A percentile compares a stretch with the other conserved stretches of the same genome.
Conservation (phyloP, 2,113 vertebrate species). For the Nesoenas mayeri region DNA sequence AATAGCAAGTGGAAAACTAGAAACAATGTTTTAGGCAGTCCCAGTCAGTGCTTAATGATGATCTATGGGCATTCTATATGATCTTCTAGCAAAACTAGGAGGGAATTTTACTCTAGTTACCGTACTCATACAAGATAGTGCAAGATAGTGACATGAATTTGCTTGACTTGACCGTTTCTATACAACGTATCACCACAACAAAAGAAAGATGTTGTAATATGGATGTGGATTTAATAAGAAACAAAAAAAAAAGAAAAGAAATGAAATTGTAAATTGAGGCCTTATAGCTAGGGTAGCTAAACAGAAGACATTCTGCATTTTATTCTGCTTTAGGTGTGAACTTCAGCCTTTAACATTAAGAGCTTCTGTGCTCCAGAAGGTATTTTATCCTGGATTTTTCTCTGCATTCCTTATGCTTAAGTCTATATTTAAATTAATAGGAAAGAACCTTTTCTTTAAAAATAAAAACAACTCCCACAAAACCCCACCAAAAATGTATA, state of each 20-base stretch:
- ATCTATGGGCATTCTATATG: background rate
- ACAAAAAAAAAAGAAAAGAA: background rate
- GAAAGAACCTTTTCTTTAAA: background rate
- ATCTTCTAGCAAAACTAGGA: background rate
- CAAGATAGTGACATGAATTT: background rate
- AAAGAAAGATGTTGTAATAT: background rate
- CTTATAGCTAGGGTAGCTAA: background rate
- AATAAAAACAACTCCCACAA: background rate
- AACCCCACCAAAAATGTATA: background rate
- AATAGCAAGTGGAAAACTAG: background rate
- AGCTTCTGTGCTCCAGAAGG: background rate
- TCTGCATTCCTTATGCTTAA: background rate
- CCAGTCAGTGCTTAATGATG: background rate
- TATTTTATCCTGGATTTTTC: background rate
- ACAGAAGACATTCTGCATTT: background rate
- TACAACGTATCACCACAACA: background rate
- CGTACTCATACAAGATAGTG: background rate
- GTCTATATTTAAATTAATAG: background rate
- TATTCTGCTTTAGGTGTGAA: background rate
- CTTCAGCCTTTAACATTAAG: background rate
- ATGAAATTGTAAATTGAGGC: background rate
- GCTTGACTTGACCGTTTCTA: background rate
- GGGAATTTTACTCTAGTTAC: background rate
- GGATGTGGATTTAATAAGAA: background rate
- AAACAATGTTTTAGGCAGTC: background rate